phyloP scores from a whole-genome alignment of 2,888 invertebrate species.

The Tetranychus truncatus region DNA sequence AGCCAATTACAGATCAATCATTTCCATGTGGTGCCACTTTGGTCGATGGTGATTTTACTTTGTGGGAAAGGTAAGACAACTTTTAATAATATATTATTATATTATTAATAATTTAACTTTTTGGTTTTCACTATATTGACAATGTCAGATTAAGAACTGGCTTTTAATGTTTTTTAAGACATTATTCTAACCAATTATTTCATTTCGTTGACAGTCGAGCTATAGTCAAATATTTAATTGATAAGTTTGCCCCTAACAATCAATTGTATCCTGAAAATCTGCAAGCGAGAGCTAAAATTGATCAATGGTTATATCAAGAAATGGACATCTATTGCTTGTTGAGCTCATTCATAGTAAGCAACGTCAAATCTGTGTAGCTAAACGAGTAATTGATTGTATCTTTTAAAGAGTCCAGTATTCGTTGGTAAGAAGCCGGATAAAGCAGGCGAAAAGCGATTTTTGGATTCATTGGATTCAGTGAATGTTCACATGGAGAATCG shows the following conservation, averaged over 20 bases:
- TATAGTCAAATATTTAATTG: not conserved
- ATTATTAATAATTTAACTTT: not conserved
- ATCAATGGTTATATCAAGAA: not conserved
- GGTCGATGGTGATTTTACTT: not conserved
- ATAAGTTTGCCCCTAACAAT: not conserved
- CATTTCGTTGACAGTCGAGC: not conserved
- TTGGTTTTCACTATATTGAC: not conserved
- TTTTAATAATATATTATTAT: too few relatives aligned
- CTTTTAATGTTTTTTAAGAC: not conserved
- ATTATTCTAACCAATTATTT: not conserved
- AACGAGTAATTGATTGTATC: not conserved
- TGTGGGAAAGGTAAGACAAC: not conserved
- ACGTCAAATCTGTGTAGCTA: not conserved
- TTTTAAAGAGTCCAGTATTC: not conserved
- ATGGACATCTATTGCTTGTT: not conserved
- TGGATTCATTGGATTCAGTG: not conserved
- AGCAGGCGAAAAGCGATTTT: not conserved
- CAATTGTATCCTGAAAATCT: not conserved
- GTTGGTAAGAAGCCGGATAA: not conserved
- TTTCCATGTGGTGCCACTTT: not conserved
- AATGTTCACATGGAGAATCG: not conserved
- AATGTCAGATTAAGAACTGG: not conserved
- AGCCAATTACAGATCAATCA: not conserved
- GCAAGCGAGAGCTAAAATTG: not conserved
- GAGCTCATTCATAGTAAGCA: not conserved